Evolutionary conservation across 2,888 invertebrate species (phyloP), one percentile per base, ranked within the genome.

Genomic region (Apantesis nais): DNA sequence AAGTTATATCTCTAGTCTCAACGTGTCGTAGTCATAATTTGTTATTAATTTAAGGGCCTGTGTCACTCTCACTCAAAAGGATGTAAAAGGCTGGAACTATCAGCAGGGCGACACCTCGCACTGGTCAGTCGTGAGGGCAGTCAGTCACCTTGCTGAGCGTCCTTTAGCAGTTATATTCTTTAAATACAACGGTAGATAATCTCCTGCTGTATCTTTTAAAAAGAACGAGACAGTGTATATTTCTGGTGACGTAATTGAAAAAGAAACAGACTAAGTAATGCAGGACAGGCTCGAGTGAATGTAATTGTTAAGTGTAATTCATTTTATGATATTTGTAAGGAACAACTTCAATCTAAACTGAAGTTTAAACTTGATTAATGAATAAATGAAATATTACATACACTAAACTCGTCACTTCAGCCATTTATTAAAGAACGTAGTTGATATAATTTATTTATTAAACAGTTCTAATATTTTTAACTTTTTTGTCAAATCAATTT

Each of bases 1-100:
- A 92, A 90, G 89, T 90, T 93, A 87, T 91, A 89, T 88, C 85
- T 94, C 94, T 94, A 94, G 94, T 94, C 94, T 91, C 90, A 90
- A 90, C 83, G 85, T 87, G 87, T 91, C 86, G 83, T 92, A 92
- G 91, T 92, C 89, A 90, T 93, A 92, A 89, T 88, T 90, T 86
- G 86, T 87, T 86, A 87, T 86, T 83, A 83, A 77, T 80, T 83
- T 88, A 85, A 65, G 66, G 39, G n/a, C 64, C 62, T 62, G 52
- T 62, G 55, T 62, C 31, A 63, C 16, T 29, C 44, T 37, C 19
- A 19, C 63, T 22, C 25, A 61, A 29, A 29, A 34, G 34, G 5
- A 2, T 34, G 11, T 25, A 34, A 65, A 37, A 37, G 22, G 25
- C n/a, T 31, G 19, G 19, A 12, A 44, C 29, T 29, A 19, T 0